These are phyloP conservation scores for Tortrix viridana DNA, from an alignment of 2,888 invertebrate species.

Conservation along the genomic window DNA sequence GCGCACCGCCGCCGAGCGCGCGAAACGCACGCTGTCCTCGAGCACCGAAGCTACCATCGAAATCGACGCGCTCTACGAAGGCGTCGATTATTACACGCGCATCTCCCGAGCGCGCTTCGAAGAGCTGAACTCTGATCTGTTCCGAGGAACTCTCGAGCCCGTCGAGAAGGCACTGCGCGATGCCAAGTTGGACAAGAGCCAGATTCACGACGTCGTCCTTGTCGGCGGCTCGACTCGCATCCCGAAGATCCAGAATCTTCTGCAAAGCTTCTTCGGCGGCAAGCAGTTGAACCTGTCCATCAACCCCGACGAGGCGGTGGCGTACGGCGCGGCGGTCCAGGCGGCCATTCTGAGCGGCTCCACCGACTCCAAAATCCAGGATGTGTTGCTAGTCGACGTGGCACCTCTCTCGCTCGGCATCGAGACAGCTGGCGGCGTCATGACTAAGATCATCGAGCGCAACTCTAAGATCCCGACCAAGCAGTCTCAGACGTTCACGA, in stretches of 20 bases:
- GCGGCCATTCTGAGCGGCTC: constrained; percentile 87
- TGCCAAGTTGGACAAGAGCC: constrained; percentile 88
- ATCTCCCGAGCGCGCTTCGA: constrained; percentile 88
- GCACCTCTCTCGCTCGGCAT: constrained; percentile 86
- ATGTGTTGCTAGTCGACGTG: constrained; percentile 79
- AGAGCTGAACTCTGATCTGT: constrained; percentile 87
- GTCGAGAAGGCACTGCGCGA: constrained; percentile 89
- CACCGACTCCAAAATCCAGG: constrained; percentile 88
- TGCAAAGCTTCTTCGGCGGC: constrained; percentile 88
- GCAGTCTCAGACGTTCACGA: constrained; percentile 87
- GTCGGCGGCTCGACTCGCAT: constrained; percentile 91
- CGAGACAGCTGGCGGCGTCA: constrained; percentile 89
- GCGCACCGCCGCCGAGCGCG: constrained; percentile 88
- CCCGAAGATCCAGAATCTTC: constrained; percentile 88
- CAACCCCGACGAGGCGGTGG: constrained; percentile 90
- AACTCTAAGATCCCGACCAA: constrained; percentile 87
- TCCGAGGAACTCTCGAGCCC: constrained; percentile 87
- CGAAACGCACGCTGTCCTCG: constrained; percentile 88
- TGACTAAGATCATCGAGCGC: constrained; percentile 87
- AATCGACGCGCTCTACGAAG: constrained; percentile 88
- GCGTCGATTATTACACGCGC: constrained; percentile 86
- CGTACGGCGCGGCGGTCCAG: constrained; percentile 88
- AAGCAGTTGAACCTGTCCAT: constrained; percentile 87
- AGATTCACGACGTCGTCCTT: constrained; percentile 89
- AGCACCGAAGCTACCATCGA: constrained; percentile 88